These are phyloP conservation scores for Tiliqua scincoides DNA, from an alignment of 2,113 vertebrate species.

Conservation along the genomic window DNA sequence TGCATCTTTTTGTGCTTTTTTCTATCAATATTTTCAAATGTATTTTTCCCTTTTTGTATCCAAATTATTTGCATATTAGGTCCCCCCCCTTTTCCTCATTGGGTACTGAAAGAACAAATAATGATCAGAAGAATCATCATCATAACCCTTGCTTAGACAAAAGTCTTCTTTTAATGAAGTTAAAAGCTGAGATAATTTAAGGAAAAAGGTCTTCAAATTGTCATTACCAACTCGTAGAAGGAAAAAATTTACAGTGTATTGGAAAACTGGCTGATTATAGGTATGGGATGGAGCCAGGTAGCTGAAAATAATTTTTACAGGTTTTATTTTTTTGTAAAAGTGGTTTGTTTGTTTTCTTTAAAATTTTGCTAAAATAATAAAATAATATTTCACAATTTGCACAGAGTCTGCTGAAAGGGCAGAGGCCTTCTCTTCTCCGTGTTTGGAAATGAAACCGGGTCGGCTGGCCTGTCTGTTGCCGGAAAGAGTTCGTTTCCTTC, in stretches of 20 bases:
- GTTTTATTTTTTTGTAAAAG: slow-evolving; percentile 90
- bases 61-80: slow-evolving; percentile 91
- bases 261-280: slow-evolving; percentile 92
- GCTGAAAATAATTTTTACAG: slow-evolving; percentile 92
- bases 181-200: slow-evolving; percentile 90
- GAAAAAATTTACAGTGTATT: slow-evolving; percentile 89
- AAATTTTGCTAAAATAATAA: slow-evolving; percentile 92
- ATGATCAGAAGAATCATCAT: slow-evolving; percentile 65
- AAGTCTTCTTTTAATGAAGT: slow-evolving; percentile 79
- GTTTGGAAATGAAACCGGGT: slow-evolving; percentile 64
- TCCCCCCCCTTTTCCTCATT: slow-evolving; percentile 71
- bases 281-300: slow-evolving; percentile 87
- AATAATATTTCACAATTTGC: slow-evolving; percentile 89
- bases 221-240: slow-evolving; percentile 89
- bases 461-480: slow-evolving; percentile 57
- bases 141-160: slow-evolving; percentile 78
- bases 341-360: slow-evolving; percentile 81
- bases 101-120: slow-evolving; percentile 76
- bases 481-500: slow-evolving; percentile 30
- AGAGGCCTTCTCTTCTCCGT: slow-evolving; percentile 75
- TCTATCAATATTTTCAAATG: slow-evolving; percentile 86
- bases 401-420: slow-evolving; percentile 85
- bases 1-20: slow-evolving; percentile 89
- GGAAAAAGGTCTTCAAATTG: slow-evolving; percentile 86
- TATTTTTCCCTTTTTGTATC: slow-evolving; percentile 81